Conservation (phyloP, 2,888 invertebrate species). For the Atethmia centrago region DNA sequence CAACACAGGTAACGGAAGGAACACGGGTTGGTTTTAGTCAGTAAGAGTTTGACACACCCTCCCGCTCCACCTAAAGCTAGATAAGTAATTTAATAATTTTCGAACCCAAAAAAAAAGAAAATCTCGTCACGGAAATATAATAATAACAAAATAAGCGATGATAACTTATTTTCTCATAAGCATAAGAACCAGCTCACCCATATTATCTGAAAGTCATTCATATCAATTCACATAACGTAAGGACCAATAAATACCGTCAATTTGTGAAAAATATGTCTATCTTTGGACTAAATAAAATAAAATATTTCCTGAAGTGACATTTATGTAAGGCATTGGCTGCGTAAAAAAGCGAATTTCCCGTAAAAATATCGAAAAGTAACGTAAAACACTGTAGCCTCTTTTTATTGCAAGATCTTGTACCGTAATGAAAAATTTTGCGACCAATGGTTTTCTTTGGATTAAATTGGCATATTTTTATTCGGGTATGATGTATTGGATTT, state of each 20-base stretch:
- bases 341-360: conserved; percentile 33
- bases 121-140: no score
- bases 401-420: conserved; percentile 39
- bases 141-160: no score
- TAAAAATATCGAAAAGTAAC: conserved; percentile 41
- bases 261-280: conserved; percentile 51
- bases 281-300: neutral
- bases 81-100: no score
- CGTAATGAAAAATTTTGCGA: conserved; percentile 42
- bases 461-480: conserved; percentile 39
- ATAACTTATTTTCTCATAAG: neutral
- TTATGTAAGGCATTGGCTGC: conserved; percentile 19
- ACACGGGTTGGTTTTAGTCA: no score
- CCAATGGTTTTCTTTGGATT: conserved; percentile 3
- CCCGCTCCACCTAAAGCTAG: no score
- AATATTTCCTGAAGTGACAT: conserved; percentile 43
- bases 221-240: conserved; percentile 34
- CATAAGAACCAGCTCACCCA: neutral
- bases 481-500: conserved; percentile 28
- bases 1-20: no score
- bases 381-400: conserved; percentile 19
- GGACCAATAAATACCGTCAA: conserved; percentile 46
- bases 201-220: conserved; percentile 29
- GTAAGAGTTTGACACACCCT: no score
- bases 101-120: no score